Evolutionary conservation across 2,888 invertebrate species (phyloP).

Genomic region (Sclerodermus sp.): DNA sequence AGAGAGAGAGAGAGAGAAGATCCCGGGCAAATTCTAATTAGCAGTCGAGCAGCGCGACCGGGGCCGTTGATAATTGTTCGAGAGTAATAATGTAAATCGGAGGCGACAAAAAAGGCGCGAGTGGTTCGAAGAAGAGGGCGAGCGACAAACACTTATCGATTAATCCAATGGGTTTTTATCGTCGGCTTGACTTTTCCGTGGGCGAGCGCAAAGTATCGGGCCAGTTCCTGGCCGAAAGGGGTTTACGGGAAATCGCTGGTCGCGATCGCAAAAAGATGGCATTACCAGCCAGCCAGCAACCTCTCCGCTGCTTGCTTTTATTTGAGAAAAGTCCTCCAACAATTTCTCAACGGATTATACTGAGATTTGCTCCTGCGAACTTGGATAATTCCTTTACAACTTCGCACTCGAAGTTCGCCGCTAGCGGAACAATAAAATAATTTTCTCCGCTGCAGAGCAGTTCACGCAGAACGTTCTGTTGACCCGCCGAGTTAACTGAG

Average conservation of each 20-base stretch:
- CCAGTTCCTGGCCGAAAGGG: not conserved
- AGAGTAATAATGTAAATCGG: too few relatives aligned
- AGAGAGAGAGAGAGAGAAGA: too few relatives aligned
- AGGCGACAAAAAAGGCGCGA: too few relatives aligned
- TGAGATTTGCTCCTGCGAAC: slow-evolving; percentile 18
- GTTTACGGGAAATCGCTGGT: slow-evolving; percentile 13
- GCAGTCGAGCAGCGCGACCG: too few relatives aligned
- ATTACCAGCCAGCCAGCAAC: slow-evolving; percentile 10
- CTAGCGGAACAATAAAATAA: slow-evolving; percentile 1
- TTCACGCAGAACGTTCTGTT: not conserved
- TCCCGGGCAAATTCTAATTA: too few relatives aligned
- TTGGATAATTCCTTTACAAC: slow-evolving; percentile 28
- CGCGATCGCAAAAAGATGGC: slow-evolving; percentile 11
- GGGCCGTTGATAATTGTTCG: too few relatives aligned
- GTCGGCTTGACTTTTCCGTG: too few relatives aligned
- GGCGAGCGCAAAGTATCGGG: too few relatives aligned
- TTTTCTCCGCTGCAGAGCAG: not conserved
- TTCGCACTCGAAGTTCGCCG: slow-evolving; percentile 15
- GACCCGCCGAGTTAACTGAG: not conserved
- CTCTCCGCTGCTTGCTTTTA: slow-evolving; percentile 12
- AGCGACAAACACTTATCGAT: too few relatives aligned
- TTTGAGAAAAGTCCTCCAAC: slow-evolving; percentile 24
- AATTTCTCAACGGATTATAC: slow-evolving; percentile 27
- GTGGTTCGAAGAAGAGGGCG: too few relatives aligned
- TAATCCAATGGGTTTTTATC: too few relatives aligned